Evolutionary conservation across 2,797 vertebrate genomes (phyloP).

Genomic region (Emys orbicularis): DNA sequence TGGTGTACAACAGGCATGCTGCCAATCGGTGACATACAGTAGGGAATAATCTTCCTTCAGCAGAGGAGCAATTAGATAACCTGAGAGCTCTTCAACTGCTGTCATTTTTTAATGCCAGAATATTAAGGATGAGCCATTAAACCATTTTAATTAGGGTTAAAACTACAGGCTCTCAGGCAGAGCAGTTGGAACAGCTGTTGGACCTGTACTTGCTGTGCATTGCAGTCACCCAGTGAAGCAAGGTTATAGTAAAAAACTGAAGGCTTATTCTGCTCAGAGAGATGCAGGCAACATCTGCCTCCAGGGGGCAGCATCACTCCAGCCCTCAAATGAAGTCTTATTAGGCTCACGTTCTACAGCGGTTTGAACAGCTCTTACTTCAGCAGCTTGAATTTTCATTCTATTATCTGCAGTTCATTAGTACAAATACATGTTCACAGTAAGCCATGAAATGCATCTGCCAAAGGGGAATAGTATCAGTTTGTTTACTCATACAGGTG

Average conservation of each 20-base stretch:
- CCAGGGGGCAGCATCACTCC: conserved; percentile 54
- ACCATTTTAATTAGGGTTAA: background rate
- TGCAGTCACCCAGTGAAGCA: too few relatives aligned
- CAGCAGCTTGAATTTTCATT: background rate
- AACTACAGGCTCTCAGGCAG: too few relatives aligned
- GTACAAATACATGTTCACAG: background rate
- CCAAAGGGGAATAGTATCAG: background rate
- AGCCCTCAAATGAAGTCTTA: background rate
- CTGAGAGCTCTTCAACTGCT: background rate
- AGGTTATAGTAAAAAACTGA: too few relatives aligned
- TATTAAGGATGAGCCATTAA: background rate
- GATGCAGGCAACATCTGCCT: background rate
- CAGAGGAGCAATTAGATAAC: background rate
- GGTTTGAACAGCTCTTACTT: background rate
- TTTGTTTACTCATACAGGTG: background rate
- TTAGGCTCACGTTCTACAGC: background rate
- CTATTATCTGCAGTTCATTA: background rate
- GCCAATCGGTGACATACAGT: too few relatives aligned
- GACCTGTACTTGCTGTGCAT: too few relatives aligned
- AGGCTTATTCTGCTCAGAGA: background rate
- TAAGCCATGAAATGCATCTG: background rate
- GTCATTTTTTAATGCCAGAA: background rate
- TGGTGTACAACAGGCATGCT: too few relatives aligned
- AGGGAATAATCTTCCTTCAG: background rate
- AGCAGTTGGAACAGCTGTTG: background rate